These are phyloP conservation scores for Eristalinus aeneus DNA, from an alignment of 2,888 invertebrate genomes.

Conservation along the genomic window DNA sequence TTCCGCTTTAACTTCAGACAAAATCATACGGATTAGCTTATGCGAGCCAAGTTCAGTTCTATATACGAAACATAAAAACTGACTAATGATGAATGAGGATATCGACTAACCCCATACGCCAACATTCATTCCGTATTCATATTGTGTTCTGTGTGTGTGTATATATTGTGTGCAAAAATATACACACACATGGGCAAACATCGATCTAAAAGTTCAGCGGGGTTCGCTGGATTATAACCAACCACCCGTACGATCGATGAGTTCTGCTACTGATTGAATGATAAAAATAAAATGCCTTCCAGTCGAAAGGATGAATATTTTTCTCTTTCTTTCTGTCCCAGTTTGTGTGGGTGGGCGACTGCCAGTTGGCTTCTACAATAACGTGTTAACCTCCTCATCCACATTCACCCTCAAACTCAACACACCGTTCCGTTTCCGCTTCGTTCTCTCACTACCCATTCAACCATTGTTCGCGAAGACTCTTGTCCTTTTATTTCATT, in stretches of 20 bases:
- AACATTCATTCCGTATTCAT: too few relatives aligned
- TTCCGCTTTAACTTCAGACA: neutral
- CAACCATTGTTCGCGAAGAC: constrained; percentile 21
- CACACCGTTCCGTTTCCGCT: neutral
- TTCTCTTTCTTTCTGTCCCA: neutral
- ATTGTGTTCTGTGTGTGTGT: too few relatives aligned
- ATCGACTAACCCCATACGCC: neutral
- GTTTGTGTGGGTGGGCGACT: constrained; percentile 17
- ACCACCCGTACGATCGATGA: constrained; percentile 54
- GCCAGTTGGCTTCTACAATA: constrained; percentile 27
- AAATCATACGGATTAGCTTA: constrained; percentile 19
- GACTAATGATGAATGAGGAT: neutral
- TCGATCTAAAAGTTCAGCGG: neutral
- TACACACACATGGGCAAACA: neutral
- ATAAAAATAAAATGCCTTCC: constrained; percentile 58
- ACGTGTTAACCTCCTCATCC: neutral
- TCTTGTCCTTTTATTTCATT: constrained; percentile 47
- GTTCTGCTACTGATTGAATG: constrained; percentile 38
- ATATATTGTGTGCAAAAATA: constrained; percentile 7
- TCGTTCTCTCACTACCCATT: neutral
- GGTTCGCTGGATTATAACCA: constrained; percentile 3
- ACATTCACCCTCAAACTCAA: neutral
- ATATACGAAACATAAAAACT: neutral
- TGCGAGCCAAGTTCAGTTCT: constrained; percentile 31
- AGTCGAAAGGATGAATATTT: constrained; percentile 15